Percentiles rank a stretch among this genome's conserved stretches.
These are phyloP conservation scores for Rana temporaria DNA, from an alignment of 2,113 vertebrate genomes.

Conservation along the genomic window DNA sequence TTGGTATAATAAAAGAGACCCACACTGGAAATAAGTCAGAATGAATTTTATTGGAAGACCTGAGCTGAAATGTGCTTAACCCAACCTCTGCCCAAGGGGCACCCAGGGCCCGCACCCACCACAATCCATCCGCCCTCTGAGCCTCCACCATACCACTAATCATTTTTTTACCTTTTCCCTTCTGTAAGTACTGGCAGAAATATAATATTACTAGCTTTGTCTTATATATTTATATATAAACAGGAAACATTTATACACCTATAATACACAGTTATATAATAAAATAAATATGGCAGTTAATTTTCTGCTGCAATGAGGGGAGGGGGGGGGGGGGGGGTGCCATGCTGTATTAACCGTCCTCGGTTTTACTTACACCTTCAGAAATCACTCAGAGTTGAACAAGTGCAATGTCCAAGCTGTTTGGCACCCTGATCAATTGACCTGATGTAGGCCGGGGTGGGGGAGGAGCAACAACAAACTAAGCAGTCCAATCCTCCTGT, in stretches of 20 bases:
- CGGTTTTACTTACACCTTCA: too few species aligned
- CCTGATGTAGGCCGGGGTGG: background rate
- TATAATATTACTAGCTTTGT: conserved; percentile 56
- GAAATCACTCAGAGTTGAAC: too few species aligned
- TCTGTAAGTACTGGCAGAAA: conserved; percentile 36
- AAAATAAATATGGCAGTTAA: conserved; percentile 50
- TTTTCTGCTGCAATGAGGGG: background rate
- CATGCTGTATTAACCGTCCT: background rate
- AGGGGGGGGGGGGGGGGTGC: background rate
- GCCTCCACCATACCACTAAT: background rate
- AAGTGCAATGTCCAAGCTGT: background rate
- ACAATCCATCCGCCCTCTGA: background rate
- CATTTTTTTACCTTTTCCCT: background rate
- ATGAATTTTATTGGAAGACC: conserved; percentile 51
- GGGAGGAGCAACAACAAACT: too few species aligned
- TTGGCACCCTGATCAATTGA: background rate
- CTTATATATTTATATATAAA: conserved; percentile 55
- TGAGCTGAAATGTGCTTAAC: conserved; percentile 38
- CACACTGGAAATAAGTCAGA: background rate
- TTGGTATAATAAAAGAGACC: background rate
- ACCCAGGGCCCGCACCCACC: background rate
- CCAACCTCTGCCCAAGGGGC: background rate
- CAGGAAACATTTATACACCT: conserved; percentile 57
- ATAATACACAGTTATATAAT: conserved; percentile 49
- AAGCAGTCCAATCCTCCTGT: too few species aligned